Evolutionary conservation across 2,113 vertebrate genomes (phyloP), one percentile per base, ranked within the genome.

Genomic region (Machaerirhynchus nigripectus): DNA sequence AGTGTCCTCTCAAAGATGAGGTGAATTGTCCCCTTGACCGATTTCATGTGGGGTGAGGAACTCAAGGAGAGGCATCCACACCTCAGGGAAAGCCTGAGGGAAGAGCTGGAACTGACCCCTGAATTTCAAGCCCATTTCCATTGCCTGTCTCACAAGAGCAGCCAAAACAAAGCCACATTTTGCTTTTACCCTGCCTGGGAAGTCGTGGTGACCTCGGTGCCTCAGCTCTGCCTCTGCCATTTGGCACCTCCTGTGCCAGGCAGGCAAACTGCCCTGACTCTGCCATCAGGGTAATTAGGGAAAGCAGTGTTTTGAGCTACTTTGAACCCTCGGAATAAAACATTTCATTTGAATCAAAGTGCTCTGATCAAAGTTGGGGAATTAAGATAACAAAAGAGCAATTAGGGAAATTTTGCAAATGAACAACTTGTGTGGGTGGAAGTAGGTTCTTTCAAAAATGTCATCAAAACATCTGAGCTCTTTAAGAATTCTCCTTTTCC

Each of bases 351-450:
- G 86, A 90, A 84, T 95, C 91, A 70, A 90, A 96, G 93, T 49
- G 83, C 81, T 87, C 86, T 49, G 84, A 96, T 96, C 91, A 95
- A 95, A 90, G 94, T 95, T 68, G 78, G 89, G 76, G 76, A 86
- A 71, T 86, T 95, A 92, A 89, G 95, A 70, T 91, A 95, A 97
- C 94, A 97, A 93, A 84, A 52, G 95, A 96, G 93, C 89, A 96
- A 97, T 97, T 97, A 97, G 82, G 91, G 73, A 81, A 86, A 95
- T 81, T 46, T 92, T 93, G 42, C 59, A 89, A 95, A 84, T 74
- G 80, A 96, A 93, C 90, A 84, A 85, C 86, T 84, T 15, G 76
- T n/a, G 96, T 95, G 94, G 96, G 95, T 40, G 83, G 93, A 59
- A 97, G 22, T 11, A 78, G 21, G 64, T 95, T 89, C 80, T 81